phyloP scores from a whole-genome alignment of 2,113 vertebrate species.

The Nematolebias whitei region DNA sequence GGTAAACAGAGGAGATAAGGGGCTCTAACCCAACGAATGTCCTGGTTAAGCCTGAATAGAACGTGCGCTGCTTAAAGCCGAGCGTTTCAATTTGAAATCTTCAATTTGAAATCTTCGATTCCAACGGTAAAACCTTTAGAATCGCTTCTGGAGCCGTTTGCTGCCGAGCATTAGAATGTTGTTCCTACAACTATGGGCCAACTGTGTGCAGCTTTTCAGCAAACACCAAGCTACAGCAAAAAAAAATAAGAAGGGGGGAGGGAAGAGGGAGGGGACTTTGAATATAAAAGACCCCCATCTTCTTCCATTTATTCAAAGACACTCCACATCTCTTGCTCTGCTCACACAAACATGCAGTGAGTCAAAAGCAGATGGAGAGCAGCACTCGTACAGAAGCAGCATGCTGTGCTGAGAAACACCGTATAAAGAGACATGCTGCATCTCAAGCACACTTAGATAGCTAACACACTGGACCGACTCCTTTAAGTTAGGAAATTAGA shows the following conservation, averaged over 20 bases:
- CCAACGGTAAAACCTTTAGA: background rate
- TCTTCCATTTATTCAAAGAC: conserved; percentile 74
- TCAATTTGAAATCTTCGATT: background rate
- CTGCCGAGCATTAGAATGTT: conserved; percentile 37
- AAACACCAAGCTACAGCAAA: conserved; percentile 52
- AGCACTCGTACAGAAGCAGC: conserved; percentile 68
- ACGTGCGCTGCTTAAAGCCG: background rate
- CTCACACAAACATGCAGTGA: conserved; percentile 69
- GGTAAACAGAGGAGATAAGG: background rate
- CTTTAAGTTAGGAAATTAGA: conserved; percentile 50
- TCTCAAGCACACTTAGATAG: conserved; percentile 77
- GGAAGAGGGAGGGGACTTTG: conserved; percentile 25
- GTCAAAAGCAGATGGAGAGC: conserved; percentile 78
- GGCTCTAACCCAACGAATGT: background rate
- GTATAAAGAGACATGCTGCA: conserved; percentile 72
- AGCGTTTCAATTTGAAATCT: conserved; percentile 1
- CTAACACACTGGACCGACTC: conserved; percentile 54
- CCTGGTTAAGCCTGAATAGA: conserved; percentile 11
- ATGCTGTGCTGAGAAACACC: conserved; percentile 70
- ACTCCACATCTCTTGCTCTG: conserved; percentile 66
- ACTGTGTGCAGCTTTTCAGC: conserved; percentile 52
- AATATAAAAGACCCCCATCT: conserved; percentile 65
- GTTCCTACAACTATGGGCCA: conserved; percentile 36
- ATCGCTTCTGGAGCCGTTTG: conserved; percentile 15
- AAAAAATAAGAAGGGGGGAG: conserved; percentile 26